Evolutionary conservation across 2,888 invertebrate species (phyloP), one percentile per base, ranked within the genome.

Genomic region (Eumacrocentrus americanus): DNA sequence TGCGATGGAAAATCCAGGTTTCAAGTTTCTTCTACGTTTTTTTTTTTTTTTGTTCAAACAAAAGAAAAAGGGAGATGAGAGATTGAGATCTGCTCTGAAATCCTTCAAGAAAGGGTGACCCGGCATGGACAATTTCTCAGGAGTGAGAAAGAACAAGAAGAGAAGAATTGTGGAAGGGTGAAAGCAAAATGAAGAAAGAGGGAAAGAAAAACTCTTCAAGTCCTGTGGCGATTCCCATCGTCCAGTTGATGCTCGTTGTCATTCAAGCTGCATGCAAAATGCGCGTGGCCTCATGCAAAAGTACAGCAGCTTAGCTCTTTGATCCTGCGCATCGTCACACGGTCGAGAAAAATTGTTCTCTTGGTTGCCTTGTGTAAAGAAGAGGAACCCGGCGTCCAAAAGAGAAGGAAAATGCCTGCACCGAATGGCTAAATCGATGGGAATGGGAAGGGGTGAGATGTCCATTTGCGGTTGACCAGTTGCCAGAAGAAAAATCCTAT

Each of bases 391-490:
- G 65, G 57, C 62, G 62, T 48, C 61, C 62, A 61, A 65, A 58
- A 64, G 55, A 56, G 53, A 20, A 12, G 37, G 6, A 37, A 14
- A 50, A 50, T 50, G 12, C 51, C 51, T 16, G 23, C 35, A 53
- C 12, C 65, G 67, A 68, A 67, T 69, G 58, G 64, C 64, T 63
- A 70, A 73, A 76, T 76, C 75, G 74, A 60, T 72, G 72, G 68
- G 71, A 76, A 76, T 76, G 66, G 74, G 71, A 73, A 74, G 77
- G 78, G 76, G 78, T 79, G 79, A 80, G 75, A 73, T 77, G 78
- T 79, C 79, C 78, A 80, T 80, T 80, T 80, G 80, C 71, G 78
- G 78, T 78, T 79, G 80, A 78, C 79, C 80, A 73, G 74, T 73
- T 68, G 73, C 68, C 70, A 68, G 61, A 69, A 61, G 63, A 66